These are phyloP conservation scores for Pituophis catenifer DNA, from an alignment of 2,113 vertebrate genomes.

Conservation along the genomic window DNA sequence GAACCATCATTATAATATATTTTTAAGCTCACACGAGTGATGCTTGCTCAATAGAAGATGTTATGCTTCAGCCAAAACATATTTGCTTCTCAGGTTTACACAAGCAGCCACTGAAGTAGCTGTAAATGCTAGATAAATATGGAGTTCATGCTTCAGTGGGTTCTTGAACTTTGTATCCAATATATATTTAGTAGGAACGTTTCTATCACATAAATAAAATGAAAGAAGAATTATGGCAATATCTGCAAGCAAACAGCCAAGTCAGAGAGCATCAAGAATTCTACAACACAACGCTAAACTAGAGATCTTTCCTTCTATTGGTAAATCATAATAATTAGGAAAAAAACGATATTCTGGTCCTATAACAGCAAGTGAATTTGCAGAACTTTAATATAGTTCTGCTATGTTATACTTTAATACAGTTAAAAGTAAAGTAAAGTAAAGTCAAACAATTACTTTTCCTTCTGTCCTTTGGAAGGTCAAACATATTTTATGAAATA, in stretches of 20 bases:
- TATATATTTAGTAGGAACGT: background rate
- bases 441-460: constrained; percentile 13
- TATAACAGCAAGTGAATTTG: background rate
- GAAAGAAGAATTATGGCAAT: background rate
- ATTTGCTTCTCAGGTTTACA: background rate
- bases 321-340: background rate
- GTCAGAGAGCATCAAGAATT: background rate
- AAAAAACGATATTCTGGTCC: background rate
- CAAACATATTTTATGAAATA: constrained; percentile 8
- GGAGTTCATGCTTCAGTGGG: background rate
- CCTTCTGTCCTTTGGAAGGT: background rate
- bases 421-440: background rate
- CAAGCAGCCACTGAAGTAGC: background rate
- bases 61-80: background rate
- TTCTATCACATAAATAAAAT: background rate
- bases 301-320: background rate
- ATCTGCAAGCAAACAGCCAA: background rate
- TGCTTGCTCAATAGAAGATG: background rate
- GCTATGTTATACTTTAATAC: too few species aligned
- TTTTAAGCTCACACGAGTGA: background rate
- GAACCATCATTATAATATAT: background rate
- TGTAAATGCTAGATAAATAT: background rate
- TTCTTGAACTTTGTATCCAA: background rate
- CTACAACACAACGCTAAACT: background rate
- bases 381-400: background rate